Evolutionary conservation across 30 jellyfish, hydroid and myxozoan species (phyloP).

Genomic region (Calvadosia cruxmelitensis): DNA sequence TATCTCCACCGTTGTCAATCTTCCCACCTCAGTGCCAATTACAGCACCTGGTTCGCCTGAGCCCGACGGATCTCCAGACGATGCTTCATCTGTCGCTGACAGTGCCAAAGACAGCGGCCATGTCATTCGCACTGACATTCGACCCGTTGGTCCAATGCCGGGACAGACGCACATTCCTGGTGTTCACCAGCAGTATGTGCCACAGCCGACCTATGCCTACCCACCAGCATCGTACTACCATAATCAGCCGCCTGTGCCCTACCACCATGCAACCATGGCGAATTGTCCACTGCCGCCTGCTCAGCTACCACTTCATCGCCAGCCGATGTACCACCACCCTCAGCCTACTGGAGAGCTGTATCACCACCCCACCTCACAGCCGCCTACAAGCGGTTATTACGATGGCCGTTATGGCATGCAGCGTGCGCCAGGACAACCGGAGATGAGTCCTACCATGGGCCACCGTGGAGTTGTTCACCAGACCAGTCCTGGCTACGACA

Average conservation of each 20-base stretch:
- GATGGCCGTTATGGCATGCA: slow-evolving; percentile 2
- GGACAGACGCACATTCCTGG: too few species aligned
- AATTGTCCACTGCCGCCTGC: neutral
- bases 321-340: neutral
- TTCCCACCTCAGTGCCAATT: slow-evolving; percentile 90
- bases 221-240: neutral
- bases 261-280: neutral
- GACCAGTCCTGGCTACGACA: neutral
- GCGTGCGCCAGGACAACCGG: neutral
- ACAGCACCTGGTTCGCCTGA: slow-evolving; percentile 99
- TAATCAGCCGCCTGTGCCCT: neutral
- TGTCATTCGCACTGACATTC: neutral
- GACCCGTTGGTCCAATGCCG: too few species aligned
- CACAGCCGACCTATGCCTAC: neutral
- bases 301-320: neutral
- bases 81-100: slow-evolving; percentile 40
- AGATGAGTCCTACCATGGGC: neutral
- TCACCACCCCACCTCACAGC: neutral
- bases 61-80: slow-evolving; percentile 82
- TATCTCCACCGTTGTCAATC: slow-evolving; percentile 90
- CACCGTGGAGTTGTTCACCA: neutral
- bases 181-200: too few species aligned
- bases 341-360: neutral
- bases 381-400: neutral
- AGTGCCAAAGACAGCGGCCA: neutral